A percentile compares a stretch with the other conserved stretches of the same genome.
Evolutionary conservation across 2,888 invertebrate genomes (phyloP).

Genomic region (Sinodicranocentrus sp.): DNA sequence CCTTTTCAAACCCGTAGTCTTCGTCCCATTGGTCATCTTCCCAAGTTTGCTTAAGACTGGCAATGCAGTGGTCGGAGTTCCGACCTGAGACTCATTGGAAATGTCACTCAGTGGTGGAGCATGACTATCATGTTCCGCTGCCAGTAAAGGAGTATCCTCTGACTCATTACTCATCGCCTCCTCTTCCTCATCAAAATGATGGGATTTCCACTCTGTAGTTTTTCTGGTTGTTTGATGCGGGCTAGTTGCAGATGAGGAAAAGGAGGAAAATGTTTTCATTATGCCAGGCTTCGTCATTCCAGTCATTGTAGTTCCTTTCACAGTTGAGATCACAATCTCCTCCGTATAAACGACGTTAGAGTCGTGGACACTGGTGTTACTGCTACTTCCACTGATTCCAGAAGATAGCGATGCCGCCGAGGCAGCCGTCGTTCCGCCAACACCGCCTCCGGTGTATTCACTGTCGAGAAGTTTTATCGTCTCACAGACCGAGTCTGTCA

Average conservation of each 20-base stretch:
- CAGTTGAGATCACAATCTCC: constrained; percentile 71
- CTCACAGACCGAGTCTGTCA: constrained; percentile 68
- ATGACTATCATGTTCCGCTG: constrained; percentile 17
- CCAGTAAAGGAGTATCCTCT: constrained; percentile 68
- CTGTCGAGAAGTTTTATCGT: constrained; percentile 68
- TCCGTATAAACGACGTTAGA: constrained; percentile 69
- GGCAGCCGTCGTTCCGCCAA: constrained; percentile 18
- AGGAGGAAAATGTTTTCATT: constrained; percentile 67
- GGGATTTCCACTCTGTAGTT: constrained; percentile 33
- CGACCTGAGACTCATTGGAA: constrained; percentile 69
- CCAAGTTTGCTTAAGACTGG: constrained; percentile 62
- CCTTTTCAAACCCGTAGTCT: constrained; percentile 75
- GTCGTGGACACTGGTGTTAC: constrained; percentile 52
- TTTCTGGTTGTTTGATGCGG: background rate
- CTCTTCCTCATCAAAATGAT: constrained; percentile 49
- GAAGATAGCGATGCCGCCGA: constrained; percentile 57
- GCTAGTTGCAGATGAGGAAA: constrained; percentile 30
- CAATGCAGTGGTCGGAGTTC: constrained; percentile 25
- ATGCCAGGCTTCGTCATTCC: constrained; percentile 58
- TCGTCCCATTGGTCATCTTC: constrained; percentile 74
- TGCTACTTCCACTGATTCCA: constrained; percentile 55
- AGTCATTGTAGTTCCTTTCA: constrained; percentile 46
- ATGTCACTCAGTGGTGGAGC: constrained; percentile 51
- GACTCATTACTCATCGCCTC: constrained; percentile 68
- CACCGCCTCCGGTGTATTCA: constrained; percentile 41